Conservation (phyloP, 2,888 invertebrate genomes). For the Aphidius colemani region DNA sequence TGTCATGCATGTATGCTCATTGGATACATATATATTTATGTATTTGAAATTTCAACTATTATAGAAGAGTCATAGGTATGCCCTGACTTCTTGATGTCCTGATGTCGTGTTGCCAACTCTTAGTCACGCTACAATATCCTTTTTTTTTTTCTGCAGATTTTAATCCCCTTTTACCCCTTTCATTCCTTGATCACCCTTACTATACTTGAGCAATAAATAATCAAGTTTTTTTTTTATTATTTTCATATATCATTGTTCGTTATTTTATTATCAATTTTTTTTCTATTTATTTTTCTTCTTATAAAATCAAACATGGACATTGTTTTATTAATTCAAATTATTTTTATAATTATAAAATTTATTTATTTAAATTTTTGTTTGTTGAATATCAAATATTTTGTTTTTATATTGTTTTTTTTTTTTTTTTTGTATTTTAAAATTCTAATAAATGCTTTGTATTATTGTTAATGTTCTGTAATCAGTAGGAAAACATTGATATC, state of each 20-base stretch:
- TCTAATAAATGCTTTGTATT: background rate
- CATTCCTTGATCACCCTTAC: background rate
- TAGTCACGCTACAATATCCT: slow-evolving; percentile 43
- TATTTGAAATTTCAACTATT: slow-evolving; percentile 33
- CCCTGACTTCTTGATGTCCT: slow-evolving; percentile 43
- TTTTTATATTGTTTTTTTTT: background rate
- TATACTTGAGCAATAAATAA: too few relatives aligned
- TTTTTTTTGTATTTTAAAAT: slow-evolving; percentile 1
- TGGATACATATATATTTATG: too few relatives aligned
- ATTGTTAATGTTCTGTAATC: too few relatives aligned
- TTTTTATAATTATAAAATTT: too few relatives aligned
- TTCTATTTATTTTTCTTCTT: too few relatives aligned
- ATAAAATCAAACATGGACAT: too few relatives aligned
- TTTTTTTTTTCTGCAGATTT: background rate
- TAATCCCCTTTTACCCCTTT: background rate
- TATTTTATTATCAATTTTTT: background rate
- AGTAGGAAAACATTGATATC: too few relatives aligned
- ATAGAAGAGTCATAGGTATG: slow-evolving; percentile 41
- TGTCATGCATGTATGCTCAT: too few relatives aligned
- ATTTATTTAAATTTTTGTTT: background rate
- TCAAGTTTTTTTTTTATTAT: too few relatives aligned
- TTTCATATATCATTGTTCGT: slow-evolving; percentile 20
- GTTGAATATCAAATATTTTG: background rate
- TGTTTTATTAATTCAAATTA: too few relatives aligned
- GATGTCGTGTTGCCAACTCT: slow-evolving; percentile 45